Conservation (phyloP, 2,113 vertebrate species). For the Stercorarius parasiticus region DNA sequence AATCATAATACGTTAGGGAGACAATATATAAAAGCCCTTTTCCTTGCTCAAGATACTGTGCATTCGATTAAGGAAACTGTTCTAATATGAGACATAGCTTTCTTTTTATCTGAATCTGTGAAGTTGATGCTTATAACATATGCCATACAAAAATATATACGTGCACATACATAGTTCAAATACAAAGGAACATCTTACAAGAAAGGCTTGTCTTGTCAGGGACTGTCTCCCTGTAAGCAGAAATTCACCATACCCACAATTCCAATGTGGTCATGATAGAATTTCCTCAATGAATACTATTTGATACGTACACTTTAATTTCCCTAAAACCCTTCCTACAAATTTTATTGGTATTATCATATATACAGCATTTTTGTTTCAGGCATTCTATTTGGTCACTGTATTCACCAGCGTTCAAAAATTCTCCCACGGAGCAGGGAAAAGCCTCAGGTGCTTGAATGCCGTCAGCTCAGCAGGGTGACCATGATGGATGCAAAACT, state of each 20-base stretch:
- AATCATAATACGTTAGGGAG: neutral
- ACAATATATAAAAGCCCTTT: neutral
- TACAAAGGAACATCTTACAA: neutral
- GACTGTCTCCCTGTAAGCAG: neutral
- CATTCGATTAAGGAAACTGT: neutral
- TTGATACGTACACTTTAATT: neutral
- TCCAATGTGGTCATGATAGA: neutral
- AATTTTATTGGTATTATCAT: neutral
- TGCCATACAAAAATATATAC: neutral
- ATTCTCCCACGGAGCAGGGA: neutral
- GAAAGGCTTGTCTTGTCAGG: neutral
- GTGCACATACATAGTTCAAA: neutral
- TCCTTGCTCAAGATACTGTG: neutral
- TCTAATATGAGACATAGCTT: neutral
- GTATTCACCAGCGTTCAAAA: neutral
- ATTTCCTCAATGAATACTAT: neutral
- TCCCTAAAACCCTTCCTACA: neutral
- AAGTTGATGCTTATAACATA: neutral
- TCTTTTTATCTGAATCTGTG: neutral
- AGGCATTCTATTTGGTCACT: neutral
- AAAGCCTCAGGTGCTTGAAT: neutral
- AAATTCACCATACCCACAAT: neutral
- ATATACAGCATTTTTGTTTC: neutral
- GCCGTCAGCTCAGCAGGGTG: neutral
- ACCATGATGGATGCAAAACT: neutral